Evolutionary conservation across 2,888 invertebrate species (phyloP), one percentile per base, ranked within the genome.

Genomic region (Pseudococcus longispinus): DNA sequence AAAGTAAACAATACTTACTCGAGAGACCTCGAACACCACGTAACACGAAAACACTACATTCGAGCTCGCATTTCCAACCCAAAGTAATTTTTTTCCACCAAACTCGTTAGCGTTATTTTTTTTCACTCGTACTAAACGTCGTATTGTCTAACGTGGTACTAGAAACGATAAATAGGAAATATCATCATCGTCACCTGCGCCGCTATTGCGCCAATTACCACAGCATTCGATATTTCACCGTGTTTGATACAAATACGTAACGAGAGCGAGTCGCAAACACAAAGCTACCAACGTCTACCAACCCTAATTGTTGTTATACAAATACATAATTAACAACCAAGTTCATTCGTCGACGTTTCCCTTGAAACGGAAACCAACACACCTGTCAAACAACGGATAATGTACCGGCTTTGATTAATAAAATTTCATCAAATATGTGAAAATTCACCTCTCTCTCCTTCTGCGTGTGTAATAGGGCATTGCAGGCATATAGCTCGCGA

Each of bases 331-430:
- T 80, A 80, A 74, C 74, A 74, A 80, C 77, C 42, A 20, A 80
- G 77, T 80, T 80, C 77, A 80, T 70, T 70, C 70, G 70, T 70
- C 29, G 70, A 70, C 11, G 42, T 80, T 80, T 42, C 77, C 77
- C 42, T 80, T 80, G 77, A 80, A 80, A 80, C 77, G 77, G 77
- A 80, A 80, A 80, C 77, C 42, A 80, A 80, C 77, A 42, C 77
- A 80, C 77, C 77, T 80, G 77, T 80, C 77, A 20, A 80, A 9
- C 11, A 42, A 80, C 29, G 20, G 6, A 23, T 80, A 80, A 80
- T 80, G 42, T 80, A 80, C 77, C n/a, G 20, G 20, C 42, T 32
- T 42, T 42, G 37, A 42, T 80, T 80, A 80, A 74, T 74, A 32
- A 60, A 46, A 55, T 60, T 60, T 23, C 20, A 23, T 74, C n/a